Evolutionary conservation across 2,113 vertebrate species (phyloP).

Genomic region (Brachyistius frenatus): DNA sequence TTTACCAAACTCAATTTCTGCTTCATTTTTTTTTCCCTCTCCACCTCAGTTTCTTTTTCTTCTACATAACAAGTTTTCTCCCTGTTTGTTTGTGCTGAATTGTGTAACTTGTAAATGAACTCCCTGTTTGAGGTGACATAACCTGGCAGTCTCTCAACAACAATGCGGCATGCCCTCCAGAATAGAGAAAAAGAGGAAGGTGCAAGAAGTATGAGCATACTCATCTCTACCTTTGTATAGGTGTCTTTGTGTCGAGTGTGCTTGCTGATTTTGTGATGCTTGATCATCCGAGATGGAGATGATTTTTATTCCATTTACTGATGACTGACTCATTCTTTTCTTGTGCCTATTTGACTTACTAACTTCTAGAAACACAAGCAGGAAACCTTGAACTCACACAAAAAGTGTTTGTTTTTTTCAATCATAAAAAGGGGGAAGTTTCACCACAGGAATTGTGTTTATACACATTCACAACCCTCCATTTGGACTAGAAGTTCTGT

Average conservation of each 20-base stretch:
- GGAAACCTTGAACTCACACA: background rate
- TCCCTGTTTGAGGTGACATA: conserved; percentile 54
- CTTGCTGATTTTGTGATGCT: conserved; percentile 5
- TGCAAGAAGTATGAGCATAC: conserved; percentile 12
- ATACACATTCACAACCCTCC: background rate
- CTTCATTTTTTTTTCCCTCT: background rate
- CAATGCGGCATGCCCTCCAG: conserved; percentile 10
- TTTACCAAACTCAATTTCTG: conserved; percentile 43
- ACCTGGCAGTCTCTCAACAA: conserved; percentile 58
- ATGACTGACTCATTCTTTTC: conserved; percentile 17
- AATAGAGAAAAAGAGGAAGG: conserved; percentile 7
- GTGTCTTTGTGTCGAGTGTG: conserved; percentile 34
- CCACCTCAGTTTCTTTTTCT: conserved; percentile 1
- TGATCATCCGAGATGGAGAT: conserved; percentile 49
- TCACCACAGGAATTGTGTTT: background rate
- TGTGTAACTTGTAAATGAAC: conserved; percentile 66
- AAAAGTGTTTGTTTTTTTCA: background rate
- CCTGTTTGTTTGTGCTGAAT: conserved; percentile 54
- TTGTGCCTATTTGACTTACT: conserved; percentile 41
- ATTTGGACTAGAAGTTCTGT: background rate
- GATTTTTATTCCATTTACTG: conserved; percentile 55
- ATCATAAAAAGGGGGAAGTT: background rate
- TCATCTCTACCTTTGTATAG: conserved; percentile 34
- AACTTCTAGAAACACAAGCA: background rate
- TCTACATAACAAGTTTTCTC: conserved; percentile 20